Evolutionary conservation across 2,888 invertebrate genomes (phyloP).

Genomic region (Drosophila niveifrons): DNA sequence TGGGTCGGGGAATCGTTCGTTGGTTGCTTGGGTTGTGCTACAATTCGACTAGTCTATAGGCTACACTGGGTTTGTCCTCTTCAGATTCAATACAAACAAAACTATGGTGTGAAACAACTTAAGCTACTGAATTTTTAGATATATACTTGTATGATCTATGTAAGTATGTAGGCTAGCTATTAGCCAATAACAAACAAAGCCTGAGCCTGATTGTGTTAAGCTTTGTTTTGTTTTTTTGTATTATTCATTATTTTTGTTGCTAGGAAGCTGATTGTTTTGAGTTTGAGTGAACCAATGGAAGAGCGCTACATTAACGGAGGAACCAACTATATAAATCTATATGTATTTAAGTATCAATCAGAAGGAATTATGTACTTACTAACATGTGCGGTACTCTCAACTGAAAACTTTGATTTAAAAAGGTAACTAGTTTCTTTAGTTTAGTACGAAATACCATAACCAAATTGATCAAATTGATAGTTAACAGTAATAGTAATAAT

Average conservation of each 20-base stretch:
- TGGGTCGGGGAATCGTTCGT: conserved; percentile 11
- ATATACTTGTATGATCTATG: neutral
- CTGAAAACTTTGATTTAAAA: conserved; percentile 30
- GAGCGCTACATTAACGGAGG: conserved; percentile 53
- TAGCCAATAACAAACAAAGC: conserved; percentile 35
- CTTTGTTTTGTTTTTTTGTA: neutral
- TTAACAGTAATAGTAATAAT: conserved; percentile 38
- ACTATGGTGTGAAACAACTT: conserved; percentile 54
- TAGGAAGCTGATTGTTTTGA: conserved; percentile 52
- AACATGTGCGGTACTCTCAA: conserved; percentile 60
- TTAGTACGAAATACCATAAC: conserved; percentile 71
- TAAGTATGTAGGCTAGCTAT: conserved; percentile 2
- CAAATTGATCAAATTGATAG: conserved; percentile 49
- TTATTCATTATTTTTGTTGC: too few relatives aligned
- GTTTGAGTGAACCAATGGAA: conserved; percentile 52
- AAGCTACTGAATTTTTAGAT: conserved; percentile 43
- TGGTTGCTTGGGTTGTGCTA: conserved; percentile 34
- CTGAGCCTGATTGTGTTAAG: conserved; percentile 44
- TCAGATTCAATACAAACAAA: conserved; percentile 26
- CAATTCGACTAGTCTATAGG: conserved; percentile 55
- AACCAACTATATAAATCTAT: conserved; percentile 46
- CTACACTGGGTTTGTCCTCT: conserved; percentile 48
- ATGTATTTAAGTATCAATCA: conserved; percentile 14
- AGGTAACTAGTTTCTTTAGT: conserved; percentile 28
- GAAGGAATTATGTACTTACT: conserved; percentile 60